phyloP scores from a whole-genome alignment of 2,888 invertebrate genomes.

The Caenorhabditis drosophilae region DNA sequence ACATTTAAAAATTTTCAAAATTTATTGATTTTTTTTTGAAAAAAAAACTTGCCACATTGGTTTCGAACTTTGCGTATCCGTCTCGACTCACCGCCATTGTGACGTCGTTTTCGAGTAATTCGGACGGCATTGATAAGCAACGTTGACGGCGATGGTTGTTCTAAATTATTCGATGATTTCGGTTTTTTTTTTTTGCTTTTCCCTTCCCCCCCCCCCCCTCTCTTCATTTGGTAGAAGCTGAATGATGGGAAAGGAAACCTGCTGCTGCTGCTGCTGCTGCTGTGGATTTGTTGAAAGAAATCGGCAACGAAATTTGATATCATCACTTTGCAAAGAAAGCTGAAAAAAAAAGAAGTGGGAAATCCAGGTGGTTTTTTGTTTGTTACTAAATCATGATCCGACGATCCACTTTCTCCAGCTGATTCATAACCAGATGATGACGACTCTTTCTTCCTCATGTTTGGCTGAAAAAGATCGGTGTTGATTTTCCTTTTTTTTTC shows the following conservation, averaged over 20 bases:
- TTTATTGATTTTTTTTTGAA: too few species aligned
- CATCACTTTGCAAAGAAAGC: conserved; percentile 29
- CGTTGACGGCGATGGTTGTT: conserved; percentile 17
- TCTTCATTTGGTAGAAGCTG: neutral
- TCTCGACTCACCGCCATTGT: conserved; percentile 33
- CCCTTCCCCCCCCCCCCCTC: too few species aligned
- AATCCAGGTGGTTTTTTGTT: neutral
- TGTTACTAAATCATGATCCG: conserved; percentile 43
- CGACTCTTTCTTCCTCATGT: conserved; percentile 38
- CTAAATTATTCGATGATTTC: neutral
- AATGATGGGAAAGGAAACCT: conserved; percentile 1
- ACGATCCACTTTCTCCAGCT: conserved; percentile 30
- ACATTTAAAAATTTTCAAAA: too few species aligned
- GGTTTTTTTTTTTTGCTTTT: neutral
- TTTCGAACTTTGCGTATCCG: conserved; percentile 39
- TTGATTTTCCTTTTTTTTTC: too few species aligned
- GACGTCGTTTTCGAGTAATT: conserved; percentile 36
- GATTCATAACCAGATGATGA: conserved; percentile 49
- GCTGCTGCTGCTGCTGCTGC: neutral
- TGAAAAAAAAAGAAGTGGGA: conserved; percentile 5
- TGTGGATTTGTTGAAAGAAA: conserved; percentile 11
- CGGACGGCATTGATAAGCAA: conserved; percentile 28
- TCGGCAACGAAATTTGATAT: conserved; percentile 31
- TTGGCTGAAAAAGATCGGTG: conserved; percentile 19
- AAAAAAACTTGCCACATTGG: conserved; percentile 36